Percentiles rank a stretch among this genome's conserved stretches.
phyloP scores from a whole-genome alignment of 2,888 invertebrate species.

The Rhaphigaster nebulosa region DNA sequence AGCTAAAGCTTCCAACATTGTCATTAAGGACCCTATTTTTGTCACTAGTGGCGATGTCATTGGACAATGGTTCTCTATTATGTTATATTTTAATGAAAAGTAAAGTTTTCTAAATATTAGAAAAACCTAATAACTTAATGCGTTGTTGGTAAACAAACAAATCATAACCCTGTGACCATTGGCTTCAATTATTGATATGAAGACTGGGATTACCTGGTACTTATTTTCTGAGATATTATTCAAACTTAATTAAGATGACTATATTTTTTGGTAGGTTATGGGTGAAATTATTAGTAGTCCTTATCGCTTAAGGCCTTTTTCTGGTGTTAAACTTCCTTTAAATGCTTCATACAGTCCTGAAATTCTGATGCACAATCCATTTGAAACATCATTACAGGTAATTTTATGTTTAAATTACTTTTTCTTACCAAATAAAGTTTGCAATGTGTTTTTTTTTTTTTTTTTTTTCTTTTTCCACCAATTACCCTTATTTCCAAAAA shows the following conservation, averaged over 20 bases:
- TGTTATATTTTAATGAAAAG: too few relatives aligned
- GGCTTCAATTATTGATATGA: background rate
- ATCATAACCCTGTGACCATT: background rate
- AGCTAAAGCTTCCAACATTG: too few relatives aligned
- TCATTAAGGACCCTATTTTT: too few relatives aligned
- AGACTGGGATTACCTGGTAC: conserved; percentile 13
- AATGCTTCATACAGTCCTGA: conserved; percentile 92
- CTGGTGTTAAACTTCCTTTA: conserved; percentile 90
- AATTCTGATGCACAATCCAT: conserved; percentile 95
- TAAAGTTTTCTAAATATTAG: background rate
- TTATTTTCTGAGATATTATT: background rate
- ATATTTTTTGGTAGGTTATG: conserved; percentile 74
- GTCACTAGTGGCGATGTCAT: too few relatives aligned
- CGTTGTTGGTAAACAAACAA: background rate
- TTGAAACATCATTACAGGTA: conserved; percentile 87
- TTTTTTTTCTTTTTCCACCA: background rate
- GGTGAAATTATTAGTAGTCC: conserved; percentile 91
- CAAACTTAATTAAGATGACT: background rate
- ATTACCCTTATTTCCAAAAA: too few relatives aligned
- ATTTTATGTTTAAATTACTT: conserved; percentile 61
- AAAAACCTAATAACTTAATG: background rate
- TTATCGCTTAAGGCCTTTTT: conserved; percentile 90
- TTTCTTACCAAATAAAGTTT: background rate
- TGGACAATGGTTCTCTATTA: too few relatives aligned
- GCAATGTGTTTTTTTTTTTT: background rate